Conservation (phyloP, 2,113 vertebrate genomes). For the Camelus bactrianus region DNA sequence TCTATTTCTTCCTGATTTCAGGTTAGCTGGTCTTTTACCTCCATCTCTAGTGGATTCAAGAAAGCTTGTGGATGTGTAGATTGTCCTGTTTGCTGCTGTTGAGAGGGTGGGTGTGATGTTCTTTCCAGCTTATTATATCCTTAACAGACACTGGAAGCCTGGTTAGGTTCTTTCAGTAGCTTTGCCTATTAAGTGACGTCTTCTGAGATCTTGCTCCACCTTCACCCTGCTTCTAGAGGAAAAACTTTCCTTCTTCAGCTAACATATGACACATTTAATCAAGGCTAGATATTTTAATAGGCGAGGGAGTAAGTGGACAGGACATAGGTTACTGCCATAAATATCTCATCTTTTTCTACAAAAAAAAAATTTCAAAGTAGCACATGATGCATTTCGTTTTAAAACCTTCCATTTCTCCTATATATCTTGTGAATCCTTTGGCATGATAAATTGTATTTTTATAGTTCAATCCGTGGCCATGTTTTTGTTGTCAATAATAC, state of each 20-base stretch:
- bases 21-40: neutral
- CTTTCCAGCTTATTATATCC: neutral
- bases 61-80: accelerated
- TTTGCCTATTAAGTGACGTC: neutral
- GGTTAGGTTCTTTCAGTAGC: neutral
- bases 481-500: neutral
- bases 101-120: neutral
- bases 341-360: neutral
- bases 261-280: neutral
- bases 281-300: neutral
- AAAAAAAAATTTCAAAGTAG: neutral
- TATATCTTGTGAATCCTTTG: neutral
- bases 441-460: neutral
- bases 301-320: neutral
- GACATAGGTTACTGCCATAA: neutral
- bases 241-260: neutral
- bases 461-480: neutral
- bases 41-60: neutral
- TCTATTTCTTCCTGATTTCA: neutral
- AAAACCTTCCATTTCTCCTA: neutral
- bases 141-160: neutral
- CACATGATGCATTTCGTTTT: neutral
- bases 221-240: neutral
- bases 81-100: neutral
- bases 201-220: neutral